Conservation (phyloP, 2,888 invertebrate species). For the Parnassius apollo region DNA sequence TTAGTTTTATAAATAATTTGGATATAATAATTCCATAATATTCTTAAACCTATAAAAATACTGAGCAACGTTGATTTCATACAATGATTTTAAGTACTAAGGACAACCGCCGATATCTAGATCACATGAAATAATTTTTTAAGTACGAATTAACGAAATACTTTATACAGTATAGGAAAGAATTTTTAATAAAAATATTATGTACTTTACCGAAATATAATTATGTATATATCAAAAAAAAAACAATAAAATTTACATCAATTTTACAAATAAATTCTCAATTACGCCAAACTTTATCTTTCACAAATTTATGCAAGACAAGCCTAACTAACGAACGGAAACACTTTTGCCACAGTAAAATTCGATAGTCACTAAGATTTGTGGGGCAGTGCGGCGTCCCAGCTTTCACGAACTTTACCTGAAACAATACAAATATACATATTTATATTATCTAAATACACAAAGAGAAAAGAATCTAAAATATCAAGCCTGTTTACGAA, state of each 20-base stretch:
- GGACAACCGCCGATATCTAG: constrained; percentile 52
- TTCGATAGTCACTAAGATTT: constrained; percentile 51
- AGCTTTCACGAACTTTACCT: constrained; percentile 72
- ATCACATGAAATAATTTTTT: constrained; percentile 55
- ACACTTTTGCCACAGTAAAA: constrained; percentile 67
- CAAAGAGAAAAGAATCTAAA: constrained; percentile 32
- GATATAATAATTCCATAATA: constrained; percentile 58
- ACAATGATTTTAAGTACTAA: constrained; percentile 56
- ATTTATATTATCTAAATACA: constrained; percentile 37
- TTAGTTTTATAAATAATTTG: constrained; percentile 62
- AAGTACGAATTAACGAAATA: constrained; percentile 54
- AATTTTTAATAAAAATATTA: constrained; percentile 41
- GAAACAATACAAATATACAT: constrained; percentile 53
- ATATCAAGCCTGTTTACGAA: constrained; percentile 16
- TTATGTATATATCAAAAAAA: constrained; percentile 15
- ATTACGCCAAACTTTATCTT: constrained; percentile 46
- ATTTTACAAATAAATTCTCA: constrained; percentile 32
- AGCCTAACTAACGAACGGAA: constrained; percentile 44
- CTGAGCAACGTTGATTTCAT: constrained; percentile 76
- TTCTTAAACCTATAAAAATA: constrained; percentile 77
- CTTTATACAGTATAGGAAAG: constrained; percentile 55
- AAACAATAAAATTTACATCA: constrained; percentile 26
- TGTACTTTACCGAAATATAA: constrained; percentile 34
- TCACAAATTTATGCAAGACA: constrained; percentile 41
- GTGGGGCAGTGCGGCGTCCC: constrained; percentile 58